phyloP scores from a whole-genome alignment of 1,140 invertebrate genomes.

The Polypedilum pembai region DNA sequence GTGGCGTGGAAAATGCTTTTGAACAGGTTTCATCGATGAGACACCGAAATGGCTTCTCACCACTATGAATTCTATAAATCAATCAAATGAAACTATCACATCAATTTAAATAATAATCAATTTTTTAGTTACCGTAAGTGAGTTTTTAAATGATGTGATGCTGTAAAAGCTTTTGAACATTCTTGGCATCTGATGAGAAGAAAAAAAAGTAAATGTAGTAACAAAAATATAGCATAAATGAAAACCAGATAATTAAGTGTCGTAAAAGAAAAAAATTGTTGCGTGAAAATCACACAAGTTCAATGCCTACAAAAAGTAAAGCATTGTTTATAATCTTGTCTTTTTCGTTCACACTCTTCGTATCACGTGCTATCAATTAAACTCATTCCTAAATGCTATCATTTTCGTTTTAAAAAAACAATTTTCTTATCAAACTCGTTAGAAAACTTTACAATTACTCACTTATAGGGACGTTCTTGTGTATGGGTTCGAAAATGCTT shows the following conservation, averaged over 20 bases:
- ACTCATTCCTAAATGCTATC: neutral
- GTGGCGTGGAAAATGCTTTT: conserved; percentile 70
- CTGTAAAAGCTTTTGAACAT: conserved; percentile 86
- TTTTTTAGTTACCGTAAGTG: conserved; percentile 43
- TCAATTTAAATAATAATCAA: conserved; percentile 4
- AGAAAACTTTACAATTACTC: conserved; percentile 39
- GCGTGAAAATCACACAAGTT: neutral
- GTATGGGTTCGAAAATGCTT: conserved; percentile 90
- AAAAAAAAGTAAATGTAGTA: conserved; percentile 31
- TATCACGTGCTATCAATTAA: conserved; percentile 11
- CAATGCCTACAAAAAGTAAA: neutral
- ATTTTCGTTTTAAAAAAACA: neutral
- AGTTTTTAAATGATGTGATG: conserved; percentile 87
- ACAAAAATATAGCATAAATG: conserved; percentile 21
- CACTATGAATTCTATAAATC: conserved; percentile 37
- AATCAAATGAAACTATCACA: neutral
- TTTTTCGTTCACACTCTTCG: neutral
- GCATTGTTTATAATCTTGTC: neutral
- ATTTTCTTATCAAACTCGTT: neutral
- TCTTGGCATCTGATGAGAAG: conserved; percentile 58
- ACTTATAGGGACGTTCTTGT: conserved; percentile 87
- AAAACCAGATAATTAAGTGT: neutral
- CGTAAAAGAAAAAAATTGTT: neutral
- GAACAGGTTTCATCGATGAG: neutral
- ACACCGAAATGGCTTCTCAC: conserved; percentile 28